Conservation (phyloP, 2,888 invertebrate genomes). For the Colostygia pectinataria region DNA sequence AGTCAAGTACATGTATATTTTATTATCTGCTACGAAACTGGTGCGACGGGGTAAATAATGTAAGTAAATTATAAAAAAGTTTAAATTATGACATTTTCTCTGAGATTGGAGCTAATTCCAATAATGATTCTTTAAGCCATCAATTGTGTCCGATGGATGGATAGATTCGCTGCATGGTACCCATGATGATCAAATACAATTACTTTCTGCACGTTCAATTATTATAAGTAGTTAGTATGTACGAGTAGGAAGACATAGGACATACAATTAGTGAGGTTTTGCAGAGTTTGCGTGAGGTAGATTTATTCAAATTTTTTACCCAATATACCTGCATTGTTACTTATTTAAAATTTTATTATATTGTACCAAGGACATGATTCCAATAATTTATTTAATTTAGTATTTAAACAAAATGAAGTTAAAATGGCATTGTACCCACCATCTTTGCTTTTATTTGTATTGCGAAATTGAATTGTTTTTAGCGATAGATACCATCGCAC, state of each 20-base stretch:
- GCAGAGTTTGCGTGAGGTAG: constrained; percentile 18
- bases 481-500: constrained; percentile 30
- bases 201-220: constrained; percentile 59
- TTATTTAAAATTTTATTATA: constrained; percentile 4
- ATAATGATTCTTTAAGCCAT: constrained; percentile 57
- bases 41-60: constrained; percentile 74
- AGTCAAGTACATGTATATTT: constrained; percentile 50
- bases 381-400: neutral
- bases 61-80: constrained; percentile 73
- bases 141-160: constrained; percentile 67
- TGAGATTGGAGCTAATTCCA: constrained; percentile 56
- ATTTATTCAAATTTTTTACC: constrained; percentile 11
- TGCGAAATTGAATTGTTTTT: constrained; percentile 70
- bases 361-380: neutral
- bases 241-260: constrained; percentile 24
- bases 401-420: neutral
- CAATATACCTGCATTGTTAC: constrained; percentile 5
- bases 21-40: constrained; percentile 69
- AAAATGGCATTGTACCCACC: constrained; percentile 14
- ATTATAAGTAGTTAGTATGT: constrained; percentile 56
- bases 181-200: constrained; percentile 50
- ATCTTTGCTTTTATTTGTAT: constrained; percentile 26
- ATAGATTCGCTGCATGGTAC: constrained; percentile 72
- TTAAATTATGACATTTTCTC: constrained; percentile 62
- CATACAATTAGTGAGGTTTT: constrained; percentile 16